These are phyloP conservation scores for Erynnis tages DNA, from an alignment of 2,888 invertebrate genomes.

Conservation along the genomic window DNA sequence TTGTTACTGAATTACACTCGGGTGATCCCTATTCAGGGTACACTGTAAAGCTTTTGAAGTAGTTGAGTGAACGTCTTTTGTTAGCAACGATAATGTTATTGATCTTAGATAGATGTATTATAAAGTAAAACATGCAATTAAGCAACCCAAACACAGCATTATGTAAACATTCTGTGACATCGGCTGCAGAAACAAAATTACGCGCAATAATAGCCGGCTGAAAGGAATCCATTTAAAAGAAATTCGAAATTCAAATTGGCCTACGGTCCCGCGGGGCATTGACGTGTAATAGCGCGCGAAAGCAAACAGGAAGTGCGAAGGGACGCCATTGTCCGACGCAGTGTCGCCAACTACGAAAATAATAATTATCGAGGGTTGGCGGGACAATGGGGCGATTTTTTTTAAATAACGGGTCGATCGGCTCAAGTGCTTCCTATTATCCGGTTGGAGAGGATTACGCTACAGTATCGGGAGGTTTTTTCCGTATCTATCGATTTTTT, in stretches of 20 bases:
- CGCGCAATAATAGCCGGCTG: conserved; percentile 50
- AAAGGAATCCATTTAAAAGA: conserved; percentile 68
- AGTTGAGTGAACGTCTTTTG: conserved; percentile 19
- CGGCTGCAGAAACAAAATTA: conserved; percentile 59
- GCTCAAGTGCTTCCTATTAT: conserved; percentile 78
- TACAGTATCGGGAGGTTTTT: conserved; percentile 65
- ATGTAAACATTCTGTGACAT: conserved; percentile 37
- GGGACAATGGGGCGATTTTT: conserved; percentile 62
- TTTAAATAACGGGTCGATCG: conserved; percentile 74
- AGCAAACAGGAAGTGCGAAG: conserved; percentile 78
- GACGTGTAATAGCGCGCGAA: conserved; percentile 81
- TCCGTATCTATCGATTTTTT: conserved; percentile 49
- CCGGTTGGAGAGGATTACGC: conserved; percentile 68
- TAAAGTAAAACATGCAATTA: conserved; percentile 35
- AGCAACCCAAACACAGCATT: conserved; percentile 37
- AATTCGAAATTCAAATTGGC: conserved; percentile 78
- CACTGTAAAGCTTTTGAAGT: too few relatives aligned
- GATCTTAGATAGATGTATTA: conserved; percentile 28
- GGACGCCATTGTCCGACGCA: conserved; percentile 68
- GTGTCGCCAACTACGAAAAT: conserved; percentile 81
- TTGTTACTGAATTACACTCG: too few relatives aligned
- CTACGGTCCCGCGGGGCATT: conserved; percentile 70
- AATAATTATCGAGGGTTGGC: conserved; percentile 78
- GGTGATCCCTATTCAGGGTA: too few relatives aligned
- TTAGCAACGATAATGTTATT: conserved; percentile 4